Evolutionary conservation across 2,797 vertebrate genomes (phyloP).

Genomic region (Anguilla obscura): DNA sequence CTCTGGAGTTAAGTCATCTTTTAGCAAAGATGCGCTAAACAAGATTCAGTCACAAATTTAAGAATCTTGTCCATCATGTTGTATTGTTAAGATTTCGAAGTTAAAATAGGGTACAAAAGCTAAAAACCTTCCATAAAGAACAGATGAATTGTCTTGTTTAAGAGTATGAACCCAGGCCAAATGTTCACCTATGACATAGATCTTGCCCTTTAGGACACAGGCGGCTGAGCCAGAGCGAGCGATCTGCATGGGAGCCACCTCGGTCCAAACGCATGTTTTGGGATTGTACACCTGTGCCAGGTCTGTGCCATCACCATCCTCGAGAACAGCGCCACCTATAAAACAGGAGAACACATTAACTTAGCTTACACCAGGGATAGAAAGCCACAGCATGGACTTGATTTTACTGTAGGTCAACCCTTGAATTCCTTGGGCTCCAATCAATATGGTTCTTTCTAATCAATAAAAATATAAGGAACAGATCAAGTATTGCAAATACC

Average conservation of each 20-base stretch:
- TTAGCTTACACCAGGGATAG: not conserved
- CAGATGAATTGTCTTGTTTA: not conserved
- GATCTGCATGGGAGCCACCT: constrained; percentile 78
- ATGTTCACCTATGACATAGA: constrained; percentile 77
- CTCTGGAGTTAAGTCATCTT: not conserved
- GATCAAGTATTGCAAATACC: too few relatives aligned
- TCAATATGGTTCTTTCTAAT: not conserved
- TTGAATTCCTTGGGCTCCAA: not conserved
- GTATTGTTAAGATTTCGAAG: not conserved
- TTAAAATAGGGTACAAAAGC: not conserved
- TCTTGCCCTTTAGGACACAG: constrained; percentile 77
- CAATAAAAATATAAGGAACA: not conserved
- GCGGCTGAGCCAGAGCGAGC: constrained; percentile 80
- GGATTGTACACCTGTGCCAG: constrained; percentile 79
- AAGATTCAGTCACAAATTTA: not conserved
- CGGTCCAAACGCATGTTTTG: constrained; percentile 69
- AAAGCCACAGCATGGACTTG: not conserved
- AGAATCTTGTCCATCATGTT: not conserved
- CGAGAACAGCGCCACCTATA: constrained; percentile 74
- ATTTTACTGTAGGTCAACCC: too few relatives aligned
- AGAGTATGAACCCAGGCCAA: not conserved
- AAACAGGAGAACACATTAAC: constrained; percentile 10
- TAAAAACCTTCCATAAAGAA: not conserved
- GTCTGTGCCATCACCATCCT: constrained; percentile 78
- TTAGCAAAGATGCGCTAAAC: not conserved